Evolutionary conservation across 2,113 vertebrate genomes (phyloP).

Genomic region (Embiotoca jacksoni): DNA sequence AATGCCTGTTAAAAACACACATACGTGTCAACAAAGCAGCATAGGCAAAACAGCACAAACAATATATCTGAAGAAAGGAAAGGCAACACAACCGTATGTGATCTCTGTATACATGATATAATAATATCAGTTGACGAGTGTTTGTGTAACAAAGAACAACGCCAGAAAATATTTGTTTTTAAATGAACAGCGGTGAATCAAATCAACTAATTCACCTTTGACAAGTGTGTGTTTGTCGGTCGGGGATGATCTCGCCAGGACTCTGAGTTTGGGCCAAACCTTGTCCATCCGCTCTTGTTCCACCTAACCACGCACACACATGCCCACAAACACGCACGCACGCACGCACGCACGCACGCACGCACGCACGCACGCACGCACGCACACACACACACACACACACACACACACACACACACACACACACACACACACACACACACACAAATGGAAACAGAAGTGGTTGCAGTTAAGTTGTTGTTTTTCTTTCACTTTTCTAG

Average conservation of each 20-base stretch:
- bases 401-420: too few species aligned
- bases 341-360: too few species aligned
- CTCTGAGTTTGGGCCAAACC: constrained; percentile 97
- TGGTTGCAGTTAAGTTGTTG: constrained; percentile 13
- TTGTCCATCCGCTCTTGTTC: constrained; percentile 98
- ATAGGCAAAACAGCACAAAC: neutral
- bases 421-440: neutral
- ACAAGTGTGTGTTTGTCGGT: constrained; percentile 98
- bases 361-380: too few species aligned
- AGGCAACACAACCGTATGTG: neutral
- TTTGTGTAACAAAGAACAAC: neutral
- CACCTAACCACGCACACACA: constrained; percentile 81
- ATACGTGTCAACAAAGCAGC: constrained; percentile 17
- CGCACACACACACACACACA: too few species aligned
- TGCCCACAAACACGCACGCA: too few species aligned
- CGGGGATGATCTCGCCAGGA: constrained; percentile 96
- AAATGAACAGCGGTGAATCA: neutral
- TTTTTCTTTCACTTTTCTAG: neutral
- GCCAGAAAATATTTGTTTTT: neutral
- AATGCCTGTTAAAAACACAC: constrained; percentile 87
- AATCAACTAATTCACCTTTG: constrained; percentile 87
- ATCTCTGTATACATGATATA: neutral
- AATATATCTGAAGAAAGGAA: neutral
- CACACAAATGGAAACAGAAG: constrained; percentile 21
- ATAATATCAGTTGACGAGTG: neutral